These are phyloP conservation scores for Monomorium pharaonis DNA, from an alignment of 1,140 invertebrate species.

Conservation along the genomic window DNA sequence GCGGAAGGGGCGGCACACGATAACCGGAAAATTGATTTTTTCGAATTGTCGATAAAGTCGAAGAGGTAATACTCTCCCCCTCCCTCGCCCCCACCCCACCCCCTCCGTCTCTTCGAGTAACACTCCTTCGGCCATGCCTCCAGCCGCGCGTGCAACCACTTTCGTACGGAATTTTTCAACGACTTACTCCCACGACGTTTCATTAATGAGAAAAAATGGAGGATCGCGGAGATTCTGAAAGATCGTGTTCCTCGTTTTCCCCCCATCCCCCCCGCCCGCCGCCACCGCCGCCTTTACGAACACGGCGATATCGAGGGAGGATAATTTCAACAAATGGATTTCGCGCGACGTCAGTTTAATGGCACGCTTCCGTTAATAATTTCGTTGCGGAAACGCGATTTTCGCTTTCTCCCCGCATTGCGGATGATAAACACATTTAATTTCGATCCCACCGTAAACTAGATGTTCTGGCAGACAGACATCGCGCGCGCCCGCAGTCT, in stretches of 20 bases:
- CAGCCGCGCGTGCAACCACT: background rate
- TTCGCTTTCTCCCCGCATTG: background rate
- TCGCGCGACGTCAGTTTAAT: slow-evolving; percentile 9
- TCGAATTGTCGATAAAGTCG: background rate
- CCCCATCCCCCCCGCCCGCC: background rate
- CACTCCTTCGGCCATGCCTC: background rate
- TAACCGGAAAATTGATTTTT: slow-evolving; percentile 4
- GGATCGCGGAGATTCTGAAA: background rate
- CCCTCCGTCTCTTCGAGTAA: background rate
- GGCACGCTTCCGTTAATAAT: slow-evolving; percentile 9
- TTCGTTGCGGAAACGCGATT: background rate
- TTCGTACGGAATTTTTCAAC: background rate
- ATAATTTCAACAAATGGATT: slow-evolving; percentile 22
- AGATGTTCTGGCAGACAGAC: background rate
- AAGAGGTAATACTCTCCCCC: background rate
- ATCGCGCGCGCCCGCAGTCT: background rate
- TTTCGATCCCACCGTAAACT: slow-evolving; percentile 2
- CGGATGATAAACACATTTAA: slow-evolving; percentile 19
- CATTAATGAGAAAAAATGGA: slow-evolving; percentile 9
- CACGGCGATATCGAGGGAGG: background rate
- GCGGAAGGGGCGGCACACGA: background rate
- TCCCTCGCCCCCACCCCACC: too few relatives aligned
- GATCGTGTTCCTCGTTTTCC: too few relatives aligned
- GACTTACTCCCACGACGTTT: background rate
- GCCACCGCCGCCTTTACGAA: background rate